A percentile compares a stretch with the other conserved stretches of the same genome.
Evolutionary conservation across 53 echinoderm and acorn worm species (phyloP).

Genomic region (Henricia sp.): DNA sequence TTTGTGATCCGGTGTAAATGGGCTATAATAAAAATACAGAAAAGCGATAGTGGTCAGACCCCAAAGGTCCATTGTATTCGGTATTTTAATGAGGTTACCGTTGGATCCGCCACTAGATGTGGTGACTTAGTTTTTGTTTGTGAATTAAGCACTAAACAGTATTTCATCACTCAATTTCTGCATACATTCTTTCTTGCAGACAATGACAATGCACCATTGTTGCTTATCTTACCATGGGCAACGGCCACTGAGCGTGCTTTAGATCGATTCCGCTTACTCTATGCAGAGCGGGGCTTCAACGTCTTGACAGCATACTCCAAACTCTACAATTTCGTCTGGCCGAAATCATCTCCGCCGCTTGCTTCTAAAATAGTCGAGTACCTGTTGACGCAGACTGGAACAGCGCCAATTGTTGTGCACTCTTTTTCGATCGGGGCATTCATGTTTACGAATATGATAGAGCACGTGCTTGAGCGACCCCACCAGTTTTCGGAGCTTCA

Average conservation of each 20-base stretch:
- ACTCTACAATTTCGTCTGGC: conserved; percentile 77
- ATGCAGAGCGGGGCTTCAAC: conserved; percentile 80
- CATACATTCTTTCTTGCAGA: conserved; percentile 41
- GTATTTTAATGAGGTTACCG: too few species aligned
- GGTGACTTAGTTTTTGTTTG: too few species aligned
- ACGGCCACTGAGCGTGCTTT: conserved; percentile 62
- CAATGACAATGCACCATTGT: conserved; percentile 59
- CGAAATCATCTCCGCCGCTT: conserved; percentile 52
- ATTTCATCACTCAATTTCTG: neutral
- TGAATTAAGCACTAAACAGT: too few species aligned
- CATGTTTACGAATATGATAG: conserved; percentile 65
- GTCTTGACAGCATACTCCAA: conserved; percentile 68
- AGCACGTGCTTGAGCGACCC: conserved; percentile 24
- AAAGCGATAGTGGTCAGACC: too few species aligned
- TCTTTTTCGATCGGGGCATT: conserved; percentile 83
- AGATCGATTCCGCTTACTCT: conserved; percentile 72
- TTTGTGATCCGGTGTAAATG: too few species aligned
- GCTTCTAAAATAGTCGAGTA: conserved; percentile 61
- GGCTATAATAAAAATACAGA: too few species aligned
- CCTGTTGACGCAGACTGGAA: conserved; percentile 49
- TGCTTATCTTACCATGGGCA: conserved; percentile 82
- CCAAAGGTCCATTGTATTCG: too few species aligned
- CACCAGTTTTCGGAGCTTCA: conserved; percentile 36
- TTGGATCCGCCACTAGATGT: too few species aligned
- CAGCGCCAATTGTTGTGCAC: conserved; percentile 74